Evolutionary conservation across 2,113 vertebrate genomes (phyloP), one percentile per base, ranked within the genome.

Genomic region (Australoheros scitulus): DNA sequence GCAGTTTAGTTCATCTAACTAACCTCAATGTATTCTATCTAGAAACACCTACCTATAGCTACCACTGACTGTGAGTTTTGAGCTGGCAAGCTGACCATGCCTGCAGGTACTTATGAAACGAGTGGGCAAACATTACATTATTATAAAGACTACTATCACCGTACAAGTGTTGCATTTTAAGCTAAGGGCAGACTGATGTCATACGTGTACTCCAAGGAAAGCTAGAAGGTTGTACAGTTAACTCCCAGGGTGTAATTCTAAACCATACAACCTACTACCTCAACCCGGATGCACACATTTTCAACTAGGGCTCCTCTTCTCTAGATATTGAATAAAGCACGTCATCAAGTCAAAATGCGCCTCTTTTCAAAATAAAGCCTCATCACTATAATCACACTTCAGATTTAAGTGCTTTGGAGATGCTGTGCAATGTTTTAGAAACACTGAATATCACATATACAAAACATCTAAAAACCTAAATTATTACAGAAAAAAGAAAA

Each of bases 211-310:
- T 99, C 98, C 98, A 98, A 98, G 98, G 98, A 99, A 99, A 99
- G 98, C 98, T 99, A 99, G 98, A 98, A 99, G 98, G 98, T 98
- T 99, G 98, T 99, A 99, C 97, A 98, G 98, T 99, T 99, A 99
- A 99, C 98, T 99, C 98, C 98, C 97, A 98, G 96, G 97, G 96
- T 99, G 95, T 99, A 96, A 99, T 97, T 99, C 97, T 98, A 99
- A 99, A 99, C 98, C 98, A 99, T 99, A 99, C 98, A 99, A 99
- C 98, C 98, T 99, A 99, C 98, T 99, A 99, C 98, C 98, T 99
- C 98, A 99, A 97, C 98, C 97, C 96, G 98, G 97, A 99, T 97
- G 97, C 97, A 99, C 98, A 99, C 98, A 97, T 95, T 93, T 97
- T 97, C 95, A 87, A 52, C 75, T 64, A 81, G 24, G 29, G 41